Conservation (phyloP, 1,140 invertebrate species). For the Ceratitis capitata region DNA sequence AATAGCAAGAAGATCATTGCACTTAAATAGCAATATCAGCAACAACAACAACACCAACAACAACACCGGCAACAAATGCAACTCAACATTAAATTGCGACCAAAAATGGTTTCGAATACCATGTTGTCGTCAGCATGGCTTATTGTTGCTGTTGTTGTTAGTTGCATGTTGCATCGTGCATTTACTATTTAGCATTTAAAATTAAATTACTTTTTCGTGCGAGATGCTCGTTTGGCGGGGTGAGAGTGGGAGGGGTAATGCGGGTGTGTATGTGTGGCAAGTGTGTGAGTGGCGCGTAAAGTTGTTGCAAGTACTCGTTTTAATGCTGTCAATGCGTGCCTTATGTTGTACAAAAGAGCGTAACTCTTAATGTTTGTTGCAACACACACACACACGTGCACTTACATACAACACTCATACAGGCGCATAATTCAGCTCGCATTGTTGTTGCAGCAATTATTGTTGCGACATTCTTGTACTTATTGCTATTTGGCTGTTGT, state of each 20-base stretch:
- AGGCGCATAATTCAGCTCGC: too few relatives aligned
- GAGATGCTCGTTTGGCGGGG: neutral
- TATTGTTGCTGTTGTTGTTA: too few relatives aligned
- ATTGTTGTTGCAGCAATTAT: neutral
- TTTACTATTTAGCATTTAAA: slow-evolving; percentile 35
- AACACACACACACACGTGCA: neutral
- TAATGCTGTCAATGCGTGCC: neutral
- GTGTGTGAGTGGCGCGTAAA: neutral
- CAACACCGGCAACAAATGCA: neutral
- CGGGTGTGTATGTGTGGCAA: neutral
- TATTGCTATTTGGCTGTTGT: neutral
- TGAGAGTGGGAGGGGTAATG: neutral
- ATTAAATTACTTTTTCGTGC: slow-evolving; percentile 30
- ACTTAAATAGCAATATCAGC: neutral
- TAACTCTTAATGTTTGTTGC: neutral
- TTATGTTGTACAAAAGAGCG: slow-evolving; percentile 15
- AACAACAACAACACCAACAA: neutral
- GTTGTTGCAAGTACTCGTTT: neutral
- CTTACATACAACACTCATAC: neutral
- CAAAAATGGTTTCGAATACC: neutral
- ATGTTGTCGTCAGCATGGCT: too few relatives aligned
- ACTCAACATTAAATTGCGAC: neutral
- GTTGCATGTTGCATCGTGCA: neutral
- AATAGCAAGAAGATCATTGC: neutral
- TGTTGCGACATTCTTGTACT: neutral